Evolutionary conservation across 2,888 invertebrate species (phyloP).

Genomic region (Agrotis segetum): DNA sequence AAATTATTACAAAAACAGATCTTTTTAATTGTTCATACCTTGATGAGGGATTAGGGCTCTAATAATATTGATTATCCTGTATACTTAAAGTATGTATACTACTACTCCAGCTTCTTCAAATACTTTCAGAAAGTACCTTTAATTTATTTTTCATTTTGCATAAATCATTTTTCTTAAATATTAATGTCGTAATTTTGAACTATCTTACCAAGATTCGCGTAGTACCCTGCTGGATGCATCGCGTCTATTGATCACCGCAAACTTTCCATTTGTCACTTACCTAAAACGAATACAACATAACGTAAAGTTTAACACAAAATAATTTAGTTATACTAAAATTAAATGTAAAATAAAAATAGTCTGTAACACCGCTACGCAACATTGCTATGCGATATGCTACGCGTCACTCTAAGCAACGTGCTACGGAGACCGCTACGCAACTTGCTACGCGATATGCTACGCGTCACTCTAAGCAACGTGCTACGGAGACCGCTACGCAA

Average conservation of each 20-base stretch:
- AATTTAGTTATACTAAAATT: background rate
- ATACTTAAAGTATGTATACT: background rate
- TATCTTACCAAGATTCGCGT: constrained; percentile 89
- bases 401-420: background rate
- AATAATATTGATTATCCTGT: constrained; percentile 8
- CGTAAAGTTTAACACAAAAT: constrained; percentile 55
- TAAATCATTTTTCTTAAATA: constrained; percentile 8
- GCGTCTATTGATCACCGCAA: constrained; percentile 85
- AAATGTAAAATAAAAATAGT: background rate
- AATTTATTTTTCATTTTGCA: background rate
- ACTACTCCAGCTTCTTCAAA: background rate
- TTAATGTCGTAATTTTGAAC: constrained; percentile 54
- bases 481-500: background rate
- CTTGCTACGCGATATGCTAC: background rate
- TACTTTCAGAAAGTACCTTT: constrained; percentile 5
- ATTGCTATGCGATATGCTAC: background rate
- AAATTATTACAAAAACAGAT: background rate
- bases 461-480: background rate
- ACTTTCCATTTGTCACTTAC: constrained; percentile 90
- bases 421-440: background rate
- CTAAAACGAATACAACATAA: constrained; percentile 81
- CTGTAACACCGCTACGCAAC: constrained; percentile 1
- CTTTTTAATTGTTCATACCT: background rate
- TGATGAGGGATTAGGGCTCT: constrained; percentile 3
- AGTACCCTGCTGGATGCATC: constrained; percentile 90